A percentile compares a stretch with the other conserved stretches of the same genome.
Evolutionary conservation across 2,888 invertebrate species (phyloP).

Genomic region (Erebia aethiops): DNA sequence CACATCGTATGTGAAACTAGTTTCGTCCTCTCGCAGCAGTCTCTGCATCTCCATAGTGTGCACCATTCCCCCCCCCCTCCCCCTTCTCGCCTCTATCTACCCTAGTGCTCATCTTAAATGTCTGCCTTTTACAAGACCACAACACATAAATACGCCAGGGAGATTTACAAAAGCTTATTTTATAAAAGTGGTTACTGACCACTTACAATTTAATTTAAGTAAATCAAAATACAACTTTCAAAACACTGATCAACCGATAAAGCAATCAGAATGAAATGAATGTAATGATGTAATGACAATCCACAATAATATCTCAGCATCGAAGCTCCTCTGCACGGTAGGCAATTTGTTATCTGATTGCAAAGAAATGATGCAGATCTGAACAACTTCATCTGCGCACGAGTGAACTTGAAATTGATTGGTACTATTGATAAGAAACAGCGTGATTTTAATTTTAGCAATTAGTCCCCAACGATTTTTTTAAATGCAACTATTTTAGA

Average conservation of each 20-base stretch:
- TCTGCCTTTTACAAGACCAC: too few species aligned
- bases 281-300: constrained; percentile 25
- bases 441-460: too few species aligned
- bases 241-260: constrained; percentile 10
- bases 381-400: constrained; percentile 65
- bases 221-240: neutral
- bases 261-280: constrained; percentile 14
- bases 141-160: too few species aligned
- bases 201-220: neutral
- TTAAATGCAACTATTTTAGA: too few species aligned
- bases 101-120: too few species aligned
- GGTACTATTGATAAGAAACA: constrained; percentile 38
- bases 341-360: constrained; percentile 48
- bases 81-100: too few species aligned
- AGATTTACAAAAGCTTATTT: neutral
- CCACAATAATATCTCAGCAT: constrained; percentile 26
- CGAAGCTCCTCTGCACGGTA: constrained; percentile 24
- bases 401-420: constrained; percentile 40
- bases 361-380: constrained; percentile 57
- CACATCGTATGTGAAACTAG: too few species aligned
- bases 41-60: too few species aligned
- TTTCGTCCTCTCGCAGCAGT: too few species aligned
- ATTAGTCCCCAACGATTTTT: too few species aligned
- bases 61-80: too few species aligned
- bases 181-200: neutral